Evolutionary conservation across 1,140 invertebrate genomes (phyloP).

Genomic region (Sipha flava): DNA sequence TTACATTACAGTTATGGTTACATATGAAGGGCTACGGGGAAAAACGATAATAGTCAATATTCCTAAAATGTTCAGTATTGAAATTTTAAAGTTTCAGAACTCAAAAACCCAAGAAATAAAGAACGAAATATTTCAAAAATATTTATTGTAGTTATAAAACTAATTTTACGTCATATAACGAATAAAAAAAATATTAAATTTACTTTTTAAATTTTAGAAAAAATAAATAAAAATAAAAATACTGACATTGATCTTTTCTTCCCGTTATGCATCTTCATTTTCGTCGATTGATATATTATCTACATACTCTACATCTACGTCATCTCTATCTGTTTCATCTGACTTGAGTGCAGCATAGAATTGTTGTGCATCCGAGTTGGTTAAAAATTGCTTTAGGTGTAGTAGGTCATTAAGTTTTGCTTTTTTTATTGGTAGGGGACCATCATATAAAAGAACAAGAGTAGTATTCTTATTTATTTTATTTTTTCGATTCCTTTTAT

Average conservation of each 20-base stretch:
- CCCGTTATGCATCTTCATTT: neutral
- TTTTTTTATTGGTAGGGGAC: neutral
- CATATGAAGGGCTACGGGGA: too few species aligned
- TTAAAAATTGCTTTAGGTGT: neutral
- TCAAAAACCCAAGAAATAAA: neutral
- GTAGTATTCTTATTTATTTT: neutral
- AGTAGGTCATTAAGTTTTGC: neutral
- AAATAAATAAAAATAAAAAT: neutral
- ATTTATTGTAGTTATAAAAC: neutral
- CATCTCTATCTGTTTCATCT: neutral
- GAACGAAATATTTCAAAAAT: neutral
- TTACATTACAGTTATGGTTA: too few species aligned
- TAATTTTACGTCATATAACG: neutral
- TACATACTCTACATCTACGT: neutral
- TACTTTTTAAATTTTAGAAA: neutral
- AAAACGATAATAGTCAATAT: neutral
- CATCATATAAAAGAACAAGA: neutral
- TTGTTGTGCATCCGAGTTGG: neutral
- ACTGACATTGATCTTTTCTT: neutral
- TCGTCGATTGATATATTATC: neutral
- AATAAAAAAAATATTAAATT: neutral
- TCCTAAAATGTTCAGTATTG: neutral
- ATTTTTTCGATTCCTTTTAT: neutral
- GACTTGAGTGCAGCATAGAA: neutral
- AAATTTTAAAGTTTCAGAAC: neutral